phyloP scores from a whole-genome alignment of 2,113 vertebrate genomes.

The Neodon shergylaensis region DNA sequence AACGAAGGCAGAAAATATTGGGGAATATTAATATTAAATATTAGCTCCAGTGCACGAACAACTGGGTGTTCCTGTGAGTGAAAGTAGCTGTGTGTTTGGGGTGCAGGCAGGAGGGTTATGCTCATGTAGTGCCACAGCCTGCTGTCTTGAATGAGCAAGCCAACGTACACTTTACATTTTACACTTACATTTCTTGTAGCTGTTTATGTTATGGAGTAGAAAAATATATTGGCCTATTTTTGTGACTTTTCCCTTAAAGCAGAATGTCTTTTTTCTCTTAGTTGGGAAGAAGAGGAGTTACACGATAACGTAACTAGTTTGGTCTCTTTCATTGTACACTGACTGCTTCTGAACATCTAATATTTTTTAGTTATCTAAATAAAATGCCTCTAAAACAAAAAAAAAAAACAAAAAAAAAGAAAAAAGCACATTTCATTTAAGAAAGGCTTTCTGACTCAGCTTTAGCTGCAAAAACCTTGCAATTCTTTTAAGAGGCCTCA shows the following conservation, averaged over 20 bases:
- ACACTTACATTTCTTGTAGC: constrained; percentile 84
- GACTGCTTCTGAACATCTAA: constrained; percentile 83
- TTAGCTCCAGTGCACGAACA: constrained; percentile 75
- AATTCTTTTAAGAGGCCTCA: no score
- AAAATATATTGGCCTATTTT: constrained; percentile 83
- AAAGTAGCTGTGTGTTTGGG: constrained; percentile 66
- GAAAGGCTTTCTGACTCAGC: no score
- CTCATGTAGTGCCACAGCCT: constrained; percentile 85
- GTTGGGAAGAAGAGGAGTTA: constrained; percentile 81
- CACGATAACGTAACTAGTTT: constrained; percentile 83
- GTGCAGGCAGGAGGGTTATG: constrained; percentile 87
- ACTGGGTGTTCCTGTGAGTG: constrained; percentile 79
- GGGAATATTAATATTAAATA: constrained; percentile 75
- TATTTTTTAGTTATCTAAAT: constrained; percentile 91
- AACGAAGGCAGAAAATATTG: constrained; percentile 83
- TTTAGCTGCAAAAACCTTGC: no score
- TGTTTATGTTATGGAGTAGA: constrained; percentile 84
- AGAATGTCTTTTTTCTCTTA: constrained; percentile 72
- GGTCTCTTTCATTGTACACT: constrained; percentile 85
- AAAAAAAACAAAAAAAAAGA: no score
- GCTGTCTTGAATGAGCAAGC: constrained; percentile 86
- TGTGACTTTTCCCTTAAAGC: constrained; percentile 77
- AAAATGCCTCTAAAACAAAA: constrained; percentile 85
- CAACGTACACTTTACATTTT: constrained; percentile 82
- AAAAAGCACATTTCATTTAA: no score